These are phyloP conservation scores for Eulithis testata DNA, from an alignment of 2,888 invertebrate species.

Conservation along the genomic window DNA sequence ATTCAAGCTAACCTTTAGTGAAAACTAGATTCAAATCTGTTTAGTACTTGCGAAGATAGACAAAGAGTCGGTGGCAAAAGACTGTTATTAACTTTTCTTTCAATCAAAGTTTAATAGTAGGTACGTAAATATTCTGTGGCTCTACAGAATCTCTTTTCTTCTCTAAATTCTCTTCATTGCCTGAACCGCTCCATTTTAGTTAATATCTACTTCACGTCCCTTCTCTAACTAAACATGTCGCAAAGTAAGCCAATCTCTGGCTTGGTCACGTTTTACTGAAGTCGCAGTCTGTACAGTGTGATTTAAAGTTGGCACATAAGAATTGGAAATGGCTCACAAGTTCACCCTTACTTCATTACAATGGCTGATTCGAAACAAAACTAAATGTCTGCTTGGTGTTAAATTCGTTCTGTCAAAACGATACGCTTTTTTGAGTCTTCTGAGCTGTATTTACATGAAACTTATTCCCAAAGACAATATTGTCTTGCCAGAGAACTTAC, in stretches of 20 bases:
- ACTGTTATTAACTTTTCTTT: no score
- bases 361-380: no score
- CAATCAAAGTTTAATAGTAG: no score
- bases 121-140: neutral
- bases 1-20: neutral
- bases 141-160: neutral
- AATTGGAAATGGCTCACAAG: no score
- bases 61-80: neutral
- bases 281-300: constrained; percentile 21
- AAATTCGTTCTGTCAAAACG: no score
- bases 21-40: neutral
- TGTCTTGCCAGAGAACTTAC: no score
- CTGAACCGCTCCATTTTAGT: constrained; percentile 41
- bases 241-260: constrained; percentile 25
- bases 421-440: no score
- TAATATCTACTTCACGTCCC: constrained; percentile 37
- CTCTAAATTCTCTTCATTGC: constrained; percentile 30
- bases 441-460: no score
- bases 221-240: constrained; percentile 20
- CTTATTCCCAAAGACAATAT: no score
- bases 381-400: no score
- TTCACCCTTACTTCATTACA: no score
- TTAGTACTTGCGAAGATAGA: neutral
- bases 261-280: constrained; percentile 39
- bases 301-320: neutral